Conservation (phyloP, 1,140 invertebrate species). For the Ostrea denselamellosa region DNA sequence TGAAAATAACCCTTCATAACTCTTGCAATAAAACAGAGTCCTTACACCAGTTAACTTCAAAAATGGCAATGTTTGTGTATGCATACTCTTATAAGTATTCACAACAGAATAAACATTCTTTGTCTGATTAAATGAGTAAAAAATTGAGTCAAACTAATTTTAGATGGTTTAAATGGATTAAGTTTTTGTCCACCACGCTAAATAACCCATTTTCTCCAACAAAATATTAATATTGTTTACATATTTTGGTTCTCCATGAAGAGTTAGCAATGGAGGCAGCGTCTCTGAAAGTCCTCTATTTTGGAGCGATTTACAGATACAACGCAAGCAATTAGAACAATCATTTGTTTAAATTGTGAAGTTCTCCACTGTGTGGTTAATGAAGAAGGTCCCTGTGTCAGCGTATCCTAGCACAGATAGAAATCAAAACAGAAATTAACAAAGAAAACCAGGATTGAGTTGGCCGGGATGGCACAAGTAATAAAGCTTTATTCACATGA, state of each 20-base stretch:
- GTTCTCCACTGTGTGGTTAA: background rate
- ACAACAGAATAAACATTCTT: constrained; percentile 47
- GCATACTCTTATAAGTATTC: constrained; percentile 50
- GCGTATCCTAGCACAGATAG: constrained; percentile 10
- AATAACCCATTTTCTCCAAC: constrained; percentile 49
- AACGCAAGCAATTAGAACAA: constrained; percentile 34
- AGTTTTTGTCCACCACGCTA: constrained; percentile 46
- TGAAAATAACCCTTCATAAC: constrained; percentile 59
- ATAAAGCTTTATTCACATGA: constrained; percentile 31
- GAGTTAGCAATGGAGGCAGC: constrained; percentile 38
- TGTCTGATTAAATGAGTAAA: background rate
- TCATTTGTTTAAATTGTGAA: constrained; percentile 24
- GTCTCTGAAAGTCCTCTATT: constrained; percentile 48
- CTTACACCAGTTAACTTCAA: constrained; percentile 31
- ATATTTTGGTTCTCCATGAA: constrained; percentile 43
- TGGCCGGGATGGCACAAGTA: constrained; percentile 44
- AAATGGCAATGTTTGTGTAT: constrained; percentile 44
- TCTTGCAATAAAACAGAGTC: constrained; percentile 45
- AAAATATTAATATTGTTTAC: constrained; percentile 46
- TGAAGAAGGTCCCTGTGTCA: constrained; percentile 31
- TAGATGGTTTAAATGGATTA: constrained; percentile 48
- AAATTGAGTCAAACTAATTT: constrained; percentile 48
- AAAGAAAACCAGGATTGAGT: constrained; percentile 43
- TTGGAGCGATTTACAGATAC: constrained; percentile 20
- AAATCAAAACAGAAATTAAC: constrained; percentile 41